Evolutionary conservation across 23 tunicate genomes (phyloP), one percentile per base, ranked within the genome.

Genomic region (Ciona savignyi): DNA sequence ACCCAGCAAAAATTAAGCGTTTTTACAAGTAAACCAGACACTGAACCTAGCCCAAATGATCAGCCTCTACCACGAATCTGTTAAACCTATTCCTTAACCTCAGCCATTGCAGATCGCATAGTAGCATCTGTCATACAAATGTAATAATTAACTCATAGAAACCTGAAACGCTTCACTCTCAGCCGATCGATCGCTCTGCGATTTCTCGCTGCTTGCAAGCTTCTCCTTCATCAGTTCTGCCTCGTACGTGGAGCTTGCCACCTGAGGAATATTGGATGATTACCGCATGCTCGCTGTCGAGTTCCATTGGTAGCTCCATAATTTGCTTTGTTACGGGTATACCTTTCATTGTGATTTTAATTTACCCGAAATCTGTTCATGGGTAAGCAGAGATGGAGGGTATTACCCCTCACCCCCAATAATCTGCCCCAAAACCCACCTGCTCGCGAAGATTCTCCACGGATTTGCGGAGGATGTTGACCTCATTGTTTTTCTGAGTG

Each of bases 361-460:
- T n/a, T n/a, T 51, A 19, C 21, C 62, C 20, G 20, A 51, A 20
- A 51, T 19, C 62, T 51, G 20, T 51, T 51, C 62, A 51, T 51
- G 21, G 21, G 62, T 21, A 19, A 51, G 62, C 20, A 51, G 20
- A 51, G 21, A 51, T 19, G 21, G 20, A 19, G 21, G 21, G 21
- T 51, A 51, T 51, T 19, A 51, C 20, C 21, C 21, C 62, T 19
- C 20, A 51, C 21, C 21, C 20, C 62, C 21, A 21, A 19, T 15
- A 0, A 30, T 30, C n/a, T n/a, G n/a, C n/a, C n/a, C n/a, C n/a
- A n/a, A n/a, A n/a, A 49, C 15, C 3, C 23, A 87, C 95, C 78
- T 89, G 96, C 70, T 89, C 96, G 28, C 88, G 48, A 19, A 89
- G 71, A 63, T 89, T 89, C 70, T 83, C 88, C 28, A 83, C 88